These are phyloP conservation scores for Synergus gifuensis DNA, from an alignment of 2,888 invertebrate species.

Conservation along the genomic window DNA sequence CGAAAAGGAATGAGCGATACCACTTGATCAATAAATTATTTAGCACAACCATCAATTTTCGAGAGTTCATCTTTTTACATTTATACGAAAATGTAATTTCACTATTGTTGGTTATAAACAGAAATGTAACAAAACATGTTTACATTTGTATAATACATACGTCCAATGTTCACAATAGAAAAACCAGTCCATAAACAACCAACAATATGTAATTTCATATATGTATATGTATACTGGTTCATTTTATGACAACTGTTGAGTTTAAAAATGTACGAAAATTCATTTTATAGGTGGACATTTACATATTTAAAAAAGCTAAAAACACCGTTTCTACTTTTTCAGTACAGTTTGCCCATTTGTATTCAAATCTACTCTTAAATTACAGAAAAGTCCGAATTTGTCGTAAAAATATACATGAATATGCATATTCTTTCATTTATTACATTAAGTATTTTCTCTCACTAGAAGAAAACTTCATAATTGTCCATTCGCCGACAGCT, in stretches of 20 bases:
- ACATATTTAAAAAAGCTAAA: background rate
- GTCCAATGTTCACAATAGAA: background rate
- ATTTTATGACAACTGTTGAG: background rate
- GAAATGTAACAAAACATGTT: background rate
- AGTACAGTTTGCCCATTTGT: background rate
- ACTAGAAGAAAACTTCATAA: constrained; percentile 16
- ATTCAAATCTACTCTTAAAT: background rate
- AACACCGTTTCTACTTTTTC: too few species aligned
- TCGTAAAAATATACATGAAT: background rate
- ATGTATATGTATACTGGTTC: background rate
- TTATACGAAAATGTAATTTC: background rate
- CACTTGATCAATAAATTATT: background rate
- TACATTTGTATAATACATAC: background rate
- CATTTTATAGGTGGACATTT: background rate
- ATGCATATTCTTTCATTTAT: background rate
- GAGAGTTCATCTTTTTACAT: background rate
- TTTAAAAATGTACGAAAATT: background rate
- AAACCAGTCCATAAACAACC: background rate
- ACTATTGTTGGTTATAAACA: background rate
- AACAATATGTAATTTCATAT: background rate
- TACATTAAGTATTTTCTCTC: background rate
- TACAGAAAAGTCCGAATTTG: background rate
- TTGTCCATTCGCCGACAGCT: background rate
- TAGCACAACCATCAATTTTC: background rate
- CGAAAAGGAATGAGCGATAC: background rate